Evolutionary conservation across 2,797 vertebrate genomes (phyloP).

Genomic region (Glyptemys insculpta): DNA sequence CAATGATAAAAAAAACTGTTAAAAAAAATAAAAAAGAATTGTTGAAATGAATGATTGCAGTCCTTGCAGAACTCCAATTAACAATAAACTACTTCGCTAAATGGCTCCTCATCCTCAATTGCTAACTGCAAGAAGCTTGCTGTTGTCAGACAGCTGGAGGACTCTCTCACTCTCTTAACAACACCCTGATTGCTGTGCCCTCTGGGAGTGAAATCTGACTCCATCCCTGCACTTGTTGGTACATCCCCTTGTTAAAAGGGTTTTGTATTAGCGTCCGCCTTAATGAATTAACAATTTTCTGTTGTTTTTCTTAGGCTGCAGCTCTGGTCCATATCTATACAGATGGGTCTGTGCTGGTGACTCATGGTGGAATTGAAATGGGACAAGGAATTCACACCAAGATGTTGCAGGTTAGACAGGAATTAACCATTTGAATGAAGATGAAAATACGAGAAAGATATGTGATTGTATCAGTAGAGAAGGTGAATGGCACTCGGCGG

Average conservation of each 20-base stretch:
- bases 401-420: conserved; percentile 76
- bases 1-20: not conserved
- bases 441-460: not conserved
- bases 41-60: not conserved
- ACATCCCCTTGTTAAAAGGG: not conserved
- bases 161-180: not conserved
- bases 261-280: not conserved
- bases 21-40: not conserved
- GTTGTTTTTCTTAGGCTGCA: conserved; percentile 65
- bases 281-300: not conserved
- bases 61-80: not conserved
- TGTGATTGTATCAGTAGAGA: not conserved
- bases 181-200: not conserved
- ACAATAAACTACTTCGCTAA: not conserved
- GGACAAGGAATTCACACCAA: conserved; percentile 81
- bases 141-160: not conserved
- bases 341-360: conserved; percentile 78
- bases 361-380: conserved; percentile 76
- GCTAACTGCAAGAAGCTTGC: not conserved
- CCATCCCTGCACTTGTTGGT: not conserved
- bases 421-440: not conserved
- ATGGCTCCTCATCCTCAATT: not conserved
- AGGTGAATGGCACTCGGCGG: not conserved
- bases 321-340: conserved; percentile 76
- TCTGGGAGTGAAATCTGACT: not conserved